A percentile compares a stretch with the other conserved stretches of the same genome.
Conservation (phyloP, 2,113 vertebrate species). For the Chroicocephalus ridibundus region DNA sequence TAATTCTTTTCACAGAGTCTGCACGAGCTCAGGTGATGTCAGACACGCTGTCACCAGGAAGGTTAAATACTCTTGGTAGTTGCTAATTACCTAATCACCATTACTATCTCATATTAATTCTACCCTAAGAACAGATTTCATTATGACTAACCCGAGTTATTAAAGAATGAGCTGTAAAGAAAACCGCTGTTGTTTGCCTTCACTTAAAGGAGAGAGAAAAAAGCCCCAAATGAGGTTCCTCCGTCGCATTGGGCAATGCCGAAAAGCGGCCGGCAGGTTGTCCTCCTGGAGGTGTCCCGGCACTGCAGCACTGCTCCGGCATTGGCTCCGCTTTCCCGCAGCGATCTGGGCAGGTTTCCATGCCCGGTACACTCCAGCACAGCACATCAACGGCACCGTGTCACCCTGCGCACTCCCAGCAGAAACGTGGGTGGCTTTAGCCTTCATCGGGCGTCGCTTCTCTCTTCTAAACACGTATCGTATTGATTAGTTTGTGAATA, state of each 20-base stretch:
- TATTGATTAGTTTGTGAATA: background rate
- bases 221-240: background rate
- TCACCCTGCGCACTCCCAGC: background rate
- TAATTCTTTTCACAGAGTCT: slow-evolving; percentile 72
- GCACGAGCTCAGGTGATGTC: slow-evolving; percentile 72
- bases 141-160: slow-evolving; percentile 58
- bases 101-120: slow-evolving; percentile 74
- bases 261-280: background rate
- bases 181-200: slow-evolving; percentile 42
- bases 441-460: background rate
- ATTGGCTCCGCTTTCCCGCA: background rate
- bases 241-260: background rate
- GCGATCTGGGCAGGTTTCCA: background rate
- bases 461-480: accelerated
- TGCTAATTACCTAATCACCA: slow-evolving; percentile 82
- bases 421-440: accelerated
- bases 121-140: slow-evolving; percentile 59
- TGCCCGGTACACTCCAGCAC: accelerated
- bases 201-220: background rate
- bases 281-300: background rate
- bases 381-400: background rate
- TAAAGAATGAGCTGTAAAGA: slow-evolving; percentile 26
- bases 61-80: slow-evolving; percentile 76
- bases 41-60: slow-evolving; percentile 70
- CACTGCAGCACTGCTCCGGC: background rate